phyloP scores from a whole-genome alignment of 1,140 invertebrate species.

The Lucilia sericata region DNA sequence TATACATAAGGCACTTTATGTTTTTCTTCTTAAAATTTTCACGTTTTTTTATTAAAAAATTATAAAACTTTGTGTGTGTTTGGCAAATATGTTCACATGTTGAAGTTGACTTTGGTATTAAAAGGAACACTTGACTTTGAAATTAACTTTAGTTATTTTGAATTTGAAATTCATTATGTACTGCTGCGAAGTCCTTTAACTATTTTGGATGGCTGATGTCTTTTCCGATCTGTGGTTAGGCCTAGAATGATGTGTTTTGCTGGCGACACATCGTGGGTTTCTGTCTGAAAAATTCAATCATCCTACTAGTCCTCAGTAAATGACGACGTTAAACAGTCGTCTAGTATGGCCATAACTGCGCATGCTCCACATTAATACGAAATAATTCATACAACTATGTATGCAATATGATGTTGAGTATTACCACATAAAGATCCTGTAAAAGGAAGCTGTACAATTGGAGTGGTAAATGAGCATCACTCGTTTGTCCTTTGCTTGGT shows the following conservation, averaged over 20 bases:
- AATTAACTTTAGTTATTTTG: neutral
- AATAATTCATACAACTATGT: neutral
- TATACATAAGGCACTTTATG: conserved; percentile 43
- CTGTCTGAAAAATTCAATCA: conserved; percentile 63
- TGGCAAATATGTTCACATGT: neutral
- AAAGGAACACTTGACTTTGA: neutral
- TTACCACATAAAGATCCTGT: neutral
- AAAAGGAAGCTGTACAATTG: neutral
- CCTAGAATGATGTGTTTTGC: conserved; percentile 68
- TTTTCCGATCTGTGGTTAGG: conserved; percentile 68
- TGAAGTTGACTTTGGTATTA: neutral
- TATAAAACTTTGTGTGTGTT: neutral
- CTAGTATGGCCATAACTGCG: neutral
- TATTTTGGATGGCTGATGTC: conserved; percentile 51
- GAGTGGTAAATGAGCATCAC: neutral
- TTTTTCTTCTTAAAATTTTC: neutral
- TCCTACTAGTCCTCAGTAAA: conserved; percentile 64
- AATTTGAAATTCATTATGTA: neutral
- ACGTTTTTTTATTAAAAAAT: neutral
- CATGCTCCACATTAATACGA: conserved; percentile 2
- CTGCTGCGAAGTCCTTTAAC: conserved; percentile 21
- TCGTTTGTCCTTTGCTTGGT: neutral
- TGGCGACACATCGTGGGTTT: conserved; percentile 66
- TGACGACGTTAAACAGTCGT: conserved; percentile 39
- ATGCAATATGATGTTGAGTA: too few relatives aligned